Conservation (phyloP, 2,888 invertebrate species). For the Invenusta paracnida region DNA sequence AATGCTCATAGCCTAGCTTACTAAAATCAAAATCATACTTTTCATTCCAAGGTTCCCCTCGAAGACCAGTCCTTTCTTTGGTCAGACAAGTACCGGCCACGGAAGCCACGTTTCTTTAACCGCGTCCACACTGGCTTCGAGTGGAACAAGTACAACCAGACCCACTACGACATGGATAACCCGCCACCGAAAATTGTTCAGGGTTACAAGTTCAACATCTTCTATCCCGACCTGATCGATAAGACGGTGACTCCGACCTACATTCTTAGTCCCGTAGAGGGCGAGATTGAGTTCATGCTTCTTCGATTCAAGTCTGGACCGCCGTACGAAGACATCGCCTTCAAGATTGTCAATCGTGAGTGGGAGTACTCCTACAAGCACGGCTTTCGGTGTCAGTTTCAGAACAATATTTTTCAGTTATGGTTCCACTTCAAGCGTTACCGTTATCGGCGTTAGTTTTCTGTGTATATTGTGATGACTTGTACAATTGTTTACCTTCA, state of each 20-base stretch:
- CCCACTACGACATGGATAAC: slow-evolving; percentile 99
- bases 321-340: slow-evolving; percentile 97
- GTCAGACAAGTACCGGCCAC: slow-evolving; percentile 94
- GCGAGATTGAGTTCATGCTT: slow-evolving; percentile 89
- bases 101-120: slow-evolving; percentile 96
- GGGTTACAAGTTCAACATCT: slow-evolving; percentile 99
- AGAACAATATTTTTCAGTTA: slow-evolving; percentile 96
- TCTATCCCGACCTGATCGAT: slow-evolving; percentile 96
- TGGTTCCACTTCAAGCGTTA: slow-evolving; percentile 99
- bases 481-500: too few species aligned
- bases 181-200: slow-evolving; percentile 99
- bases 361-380: slow-evolving; percentile 98
- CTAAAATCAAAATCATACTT: too few species aligned
- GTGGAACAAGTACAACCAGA: slow-evolving; percentile 99
- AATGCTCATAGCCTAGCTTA: too few species aligned
- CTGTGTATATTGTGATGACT: too few species aligned
- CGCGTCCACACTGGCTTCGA: slow-evolving; percentile 79
- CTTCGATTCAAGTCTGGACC: slow-evolving; percentile 94
- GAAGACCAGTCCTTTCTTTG: slow-evolving; percentile 83
- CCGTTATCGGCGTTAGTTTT: slow-evolving; percentile 70
- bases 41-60: slow-evolving; percentile 72
- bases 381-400: slow-evolving; percentile 96
- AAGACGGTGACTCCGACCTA: slow-evolving; percentile 84
- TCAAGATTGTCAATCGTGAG: slow-evolving; percentile 95
- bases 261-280: slow-evolving; percentile 78